Percentiles rank a stretch among this genome's conserved stretches.
phyloP scores from a whole-genome alignment of 2,888 invertebrate genomes.

The Sclerodermus sp. region DNA sequence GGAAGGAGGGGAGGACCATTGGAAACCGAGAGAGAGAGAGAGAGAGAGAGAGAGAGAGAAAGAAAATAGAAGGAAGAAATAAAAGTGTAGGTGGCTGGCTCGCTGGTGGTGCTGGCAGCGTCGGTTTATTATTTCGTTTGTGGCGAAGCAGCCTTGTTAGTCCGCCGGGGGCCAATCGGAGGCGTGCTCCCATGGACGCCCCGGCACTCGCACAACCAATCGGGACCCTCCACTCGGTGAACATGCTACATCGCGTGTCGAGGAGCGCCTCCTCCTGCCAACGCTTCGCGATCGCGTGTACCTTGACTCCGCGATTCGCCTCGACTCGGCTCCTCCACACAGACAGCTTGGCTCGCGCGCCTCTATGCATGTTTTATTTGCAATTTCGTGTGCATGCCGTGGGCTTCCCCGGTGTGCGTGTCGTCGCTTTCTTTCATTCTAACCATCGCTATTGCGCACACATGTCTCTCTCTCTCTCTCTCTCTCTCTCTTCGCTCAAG shows the following conservation, averaged over 20 bases:
- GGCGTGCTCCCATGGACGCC: constrained; percentile 52
- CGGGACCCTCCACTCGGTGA: constrained; percentile 32
- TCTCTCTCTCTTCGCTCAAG: too few relatives aligned
- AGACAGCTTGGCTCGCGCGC: too few relatives aligned
- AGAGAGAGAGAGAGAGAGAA: constrained; percentile 21
- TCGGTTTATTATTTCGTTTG: constrained; percentile 53
- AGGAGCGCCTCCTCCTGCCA: constrained; percentile 53
- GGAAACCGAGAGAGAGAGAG: constrained; percentile 1
- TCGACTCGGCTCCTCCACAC: constrained; percentile 27
- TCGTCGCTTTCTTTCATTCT: too few relatives aligned
- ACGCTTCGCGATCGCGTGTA: constrained; percentile 35
- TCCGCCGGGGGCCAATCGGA: constrained; percentile 47
- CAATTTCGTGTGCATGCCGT: too few relatives aligned
- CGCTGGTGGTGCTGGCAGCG: constrained; percentile 4
- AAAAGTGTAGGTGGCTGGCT: background rate
- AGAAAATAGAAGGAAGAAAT: constrained; percentile 10
- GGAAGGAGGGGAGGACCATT: constrained; percentile 10
- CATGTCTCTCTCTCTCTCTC: too few relatives aligned
- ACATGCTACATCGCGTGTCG: constrained; percentile 56
- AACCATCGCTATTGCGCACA: too few relatives aligned
- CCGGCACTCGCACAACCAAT: constrained; percentile 45
- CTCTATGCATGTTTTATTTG: too few relatives aligned
- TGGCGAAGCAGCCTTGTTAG: constrained; percentile 52
- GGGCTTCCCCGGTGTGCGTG: too few relatives aligned
- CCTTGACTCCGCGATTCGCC: constrained; percentile 20